A percentile compares a stretch with the other conserved stretches of the same genome.
Conservation (phyloP, 2,797 vertebrate species). For the Sorex maritimensis region DNA sequence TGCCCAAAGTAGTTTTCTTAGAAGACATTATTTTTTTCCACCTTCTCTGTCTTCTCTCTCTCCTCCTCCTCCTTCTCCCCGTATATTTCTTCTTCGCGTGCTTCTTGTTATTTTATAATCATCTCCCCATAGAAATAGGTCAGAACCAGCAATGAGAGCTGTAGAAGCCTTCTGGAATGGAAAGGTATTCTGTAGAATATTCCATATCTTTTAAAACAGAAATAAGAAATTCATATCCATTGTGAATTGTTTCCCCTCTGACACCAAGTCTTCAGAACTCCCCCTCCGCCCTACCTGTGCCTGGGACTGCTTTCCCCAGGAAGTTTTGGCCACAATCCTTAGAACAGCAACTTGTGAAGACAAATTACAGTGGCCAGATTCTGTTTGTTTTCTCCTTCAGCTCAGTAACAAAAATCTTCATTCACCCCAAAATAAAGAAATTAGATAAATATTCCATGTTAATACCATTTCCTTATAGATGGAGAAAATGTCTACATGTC, state of each 20-base stretch:
- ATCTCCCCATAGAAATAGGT: neutral
- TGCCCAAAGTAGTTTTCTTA: constrained; percentile 5
- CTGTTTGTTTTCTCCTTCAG: neutral
- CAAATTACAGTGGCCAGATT: too few relatives aligned
- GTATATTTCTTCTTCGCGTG: neutral
- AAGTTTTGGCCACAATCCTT: neutral
- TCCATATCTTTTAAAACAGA: neutral
- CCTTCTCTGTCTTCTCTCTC: too few relatives aligned
- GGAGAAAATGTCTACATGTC: neutral
- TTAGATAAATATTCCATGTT: neutral
- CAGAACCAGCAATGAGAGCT: neutral
- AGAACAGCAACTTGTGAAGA: neutral
- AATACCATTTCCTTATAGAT: neutral
- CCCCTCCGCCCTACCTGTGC: too few relatives aligned
- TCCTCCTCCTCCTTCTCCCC: neutral
- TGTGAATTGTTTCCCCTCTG: neutral
- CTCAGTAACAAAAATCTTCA: constrained; percentile 30
- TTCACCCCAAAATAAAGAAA: neutral
- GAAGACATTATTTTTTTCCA: neutral
- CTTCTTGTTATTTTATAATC: neutral
- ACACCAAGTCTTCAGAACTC: neutral
- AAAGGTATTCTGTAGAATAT: neutral
- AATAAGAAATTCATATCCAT: neutral
- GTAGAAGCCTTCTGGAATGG: neutral
- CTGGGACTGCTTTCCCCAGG: fast-evolving